A percentile compares a stretch with the other conserved stretches of the same genome.
phyloP scores from a whole-genome alignment of 2,797 vertebrate species.

The Onychomys arenicola region DNA sequence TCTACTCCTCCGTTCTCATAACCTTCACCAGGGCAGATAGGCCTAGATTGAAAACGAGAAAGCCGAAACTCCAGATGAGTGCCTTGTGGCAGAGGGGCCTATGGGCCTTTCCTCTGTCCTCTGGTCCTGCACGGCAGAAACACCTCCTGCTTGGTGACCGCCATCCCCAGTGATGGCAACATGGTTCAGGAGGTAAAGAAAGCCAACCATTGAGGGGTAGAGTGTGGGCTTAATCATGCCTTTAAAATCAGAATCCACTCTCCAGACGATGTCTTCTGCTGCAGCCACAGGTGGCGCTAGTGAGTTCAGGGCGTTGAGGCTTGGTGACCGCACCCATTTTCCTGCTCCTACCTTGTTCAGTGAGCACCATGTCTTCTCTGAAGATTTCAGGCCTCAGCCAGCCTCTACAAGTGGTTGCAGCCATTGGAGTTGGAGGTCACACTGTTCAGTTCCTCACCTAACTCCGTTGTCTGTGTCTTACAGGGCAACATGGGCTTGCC shows the following conservation, averaged over 20 bases:
- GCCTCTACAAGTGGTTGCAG: too few relatives aligned
- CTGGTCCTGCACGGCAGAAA: background rate
- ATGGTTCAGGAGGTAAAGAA: background rate
- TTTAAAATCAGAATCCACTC: background rate
- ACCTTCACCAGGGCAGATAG: background rate
- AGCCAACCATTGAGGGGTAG: too few relatives aligned
- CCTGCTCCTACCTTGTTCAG: background rate
- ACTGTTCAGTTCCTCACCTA: background rate
- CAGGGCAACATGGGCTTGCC: conserved; percentile 94
- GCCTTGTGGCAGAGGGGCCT: background rate
- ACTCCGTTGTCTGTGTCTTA: conserved; percentile 70
- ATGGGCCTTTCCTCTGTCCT: background rate
- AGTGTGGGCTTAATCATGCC: background rate
- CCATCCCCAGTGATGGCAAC: background rate
- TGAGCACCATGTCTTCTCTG: background rate
- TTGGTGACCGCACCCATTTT: rapidly evolving
- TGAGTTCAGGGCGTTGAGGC: background rate
- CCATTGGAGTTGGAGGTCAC: background rate
- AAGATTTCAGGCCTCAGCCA: background rate
- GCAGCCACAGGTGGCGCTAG: background rate
- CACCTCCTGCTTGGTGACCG: background rate
- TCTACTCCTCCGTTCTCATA: rapidly evolving
- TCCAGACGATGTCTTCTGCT: background rate
- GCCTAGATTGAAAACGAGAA: background rate
- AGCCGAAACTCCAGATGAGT: background rate